These are phyloP conservation scores for Cardiocondyla obscurior DNA, from an alignment of 1,140 invertebrate genomes.

Conservation along the genomic window DNA sequence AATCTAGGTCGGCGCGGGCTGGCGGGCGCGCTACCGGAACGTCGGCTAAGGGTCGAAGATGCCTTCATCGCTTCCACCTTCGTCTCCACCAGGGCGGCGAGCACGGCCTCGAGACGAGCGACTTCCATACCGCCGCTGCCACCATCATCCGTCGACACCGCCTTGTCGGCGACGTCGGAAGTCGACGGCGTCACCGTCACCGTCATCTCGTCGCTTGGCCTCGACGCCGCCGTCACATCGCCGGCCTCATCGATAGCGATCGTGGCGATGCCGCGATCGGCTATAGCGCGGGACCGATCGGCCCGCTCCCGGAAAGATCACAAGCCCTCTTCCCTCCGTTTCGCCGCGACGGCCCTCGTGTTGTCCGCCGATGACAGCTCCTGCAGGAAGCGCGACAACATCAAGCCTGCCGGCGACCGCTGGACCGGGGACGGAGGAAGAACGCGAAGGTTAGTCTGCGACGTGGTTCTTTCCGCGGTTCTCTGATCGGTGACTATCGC, in stretches of 20 bases:
- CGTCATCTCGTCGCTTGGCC: slow-evolving; percentile 74
- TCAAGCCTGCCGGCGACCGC: slow-evolving; percentile 31
- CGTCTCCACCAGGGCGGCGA: slow-evolving; percentile 87
- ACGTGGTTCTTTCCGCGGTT: not conserved
- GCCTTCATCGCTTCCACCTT: slow-evolving; percentile 84
- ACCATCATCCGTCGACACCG: slow-evolving; percentile 88
- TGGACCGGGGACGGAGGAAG: not conserved
- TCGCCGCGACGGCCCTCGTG: slow-evolving; percentile 11
- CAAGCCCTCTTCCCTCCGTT: slow-evolving; percentile 30
- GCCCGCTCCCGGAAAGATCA: slow-evolving; percentile 62
- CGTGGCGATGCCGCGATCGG: slow-evolving; percentile 22
- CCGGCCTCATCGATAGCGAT: slow-evolving; percentile 39
- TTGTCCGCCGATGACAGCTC: slow-evolving; percentile 57
- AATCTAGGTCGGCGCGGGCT: slow-evolving; percentile 78
- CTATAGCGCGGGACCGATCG: slow-evolving; percentile 42
- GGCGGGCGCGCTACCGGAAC: slow-evolving; percentile 77
- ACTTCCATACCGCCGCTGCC: slow-evolving; percentile 81
- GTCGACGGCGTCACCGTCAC: slow-evolving; percentile 79
- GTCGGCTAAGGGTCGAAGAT: slow-evolving; percentile 73
- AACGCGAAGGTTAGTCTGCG: not conserved
- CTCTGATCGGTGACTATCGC: slow-evolving; percentile 11
- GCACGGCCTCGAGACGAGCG: slow-evolving; percentile 86
- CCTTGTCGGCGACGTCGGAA: slow-evolving; percentile 87
- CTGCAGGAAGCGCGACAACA: slow-evolving; percentile 63
- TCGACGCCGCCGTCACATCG: slow-evolving; percentile 55